Percentiles rank a stretch among this genome's conserved stretches.
Conservation (phyloP, 2,113 vertebrate species). For the Nyctereutes procyonoides region DNA sequence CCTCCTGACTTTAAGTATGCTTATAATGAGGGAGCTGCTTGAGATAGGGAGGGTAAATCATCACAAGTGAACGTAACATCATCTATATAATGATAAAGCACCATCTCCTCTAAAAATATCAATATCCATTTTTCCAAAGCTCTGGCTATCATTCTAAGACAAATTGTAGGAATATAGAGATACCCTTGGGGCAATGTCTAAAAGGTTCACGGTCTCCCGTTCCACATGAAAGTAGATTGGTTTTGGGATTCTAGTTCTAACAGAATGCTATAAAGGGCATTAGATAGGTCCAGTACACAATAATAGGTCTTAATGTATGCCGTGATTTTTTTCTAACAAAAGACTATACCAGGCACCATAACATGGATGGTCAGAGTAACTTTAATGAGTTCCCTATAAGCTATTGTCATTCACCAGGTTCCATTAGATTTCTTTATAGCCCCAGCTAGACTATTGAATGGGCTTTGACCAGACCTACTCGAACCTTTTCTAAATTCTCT, state of each 20-base stretch:
- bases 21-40: neutral
- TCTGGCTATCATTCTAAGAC: neutral
- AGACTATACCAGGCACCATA: neutral
- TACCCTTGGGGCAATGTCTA: neutral
- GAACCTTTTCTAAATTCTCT: neutral
- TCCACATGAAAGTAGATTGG: neutral
- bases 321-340: neutral
- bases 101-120: neutral
- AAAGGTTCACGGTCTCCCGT: neutral
- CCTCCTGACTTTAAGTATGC: neutral
- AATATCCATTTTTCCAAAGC: neutral
- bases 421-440: neutral
- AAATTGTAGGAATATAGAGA: neutral
- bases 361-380: neutral
- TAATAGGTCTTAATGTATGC: neutral
- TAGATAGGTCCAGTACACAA: neutral
- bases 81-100: neutral
- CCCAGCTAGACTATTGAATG: neutral
- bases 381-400: neutral
- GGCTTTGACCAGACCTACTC: neutral
- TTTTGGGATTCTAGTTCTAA: neutral
- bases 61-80: neutral
- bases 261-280: neutral
- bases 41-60: neutral
- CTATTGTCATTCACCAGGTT: neutral